These are phyloP conservation scores for Casuarius casuarius DNA, from an alignment of 2,113 vertebrate species.

Conservation along the genomic window DNA sequence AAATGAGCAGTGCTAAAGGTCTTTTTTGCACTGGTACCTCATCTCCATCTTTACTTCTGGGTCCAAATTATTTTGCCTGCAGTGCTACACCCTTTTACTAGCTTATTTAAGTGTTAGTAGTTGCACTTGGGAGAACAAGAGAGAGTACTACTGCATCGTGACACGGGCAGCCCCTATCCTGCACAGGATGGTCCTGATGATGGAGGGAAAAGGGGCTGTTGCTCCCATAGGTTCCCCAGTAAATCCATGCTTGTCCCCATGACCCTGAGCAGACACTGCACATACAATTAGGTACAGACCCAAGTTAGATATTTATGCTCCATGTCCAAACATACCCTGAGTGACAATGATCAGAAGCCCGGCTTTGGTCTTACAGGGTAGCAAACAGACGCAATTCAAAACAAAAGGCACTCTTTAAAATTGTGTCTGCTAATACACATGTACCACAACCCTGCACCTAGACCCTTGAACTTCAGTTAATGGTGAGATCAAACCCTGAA, in stretches of 20 bases:
- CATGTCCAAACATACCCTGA: background rate
- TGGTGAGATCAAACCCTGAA: background rate
- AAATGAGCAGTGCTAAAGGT: background rate
- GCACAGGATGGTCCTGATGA: no score
- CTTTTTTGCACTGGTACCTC: background rate
- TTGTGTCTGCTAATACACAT: background rate
- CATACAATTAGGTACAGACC: no score
- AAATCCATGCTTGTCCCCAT: no score
- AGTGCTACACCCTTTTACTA: background rate
- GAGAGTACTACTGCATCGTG: background rate
- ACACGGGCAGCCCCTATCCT: background rate
- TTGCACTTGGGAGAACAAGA: background rate
- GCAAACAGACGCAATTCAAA: background rate
- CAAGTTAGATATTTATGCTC: no score
- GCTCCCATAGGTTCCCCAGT: no score
- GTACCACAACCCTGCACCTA: background rate
- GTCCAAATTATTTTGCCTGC: background rate
- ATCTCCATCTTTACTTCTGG: background rate
- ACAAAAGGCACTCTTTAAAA: background rate
- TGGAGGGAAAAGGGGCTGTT: no score
- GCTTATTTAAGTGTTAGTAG: no score
- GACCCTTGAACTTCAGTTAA: background rate
- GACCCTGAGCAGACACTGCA: no score
- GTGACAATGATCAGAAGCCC: no score
- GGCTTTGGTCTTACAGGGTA: background rate